Evolutionary conservation across 2,888 invertebrate species (phyloP), one percentile per base, ranked within the genome.

Genomic region (Melieria picta): DNA sequence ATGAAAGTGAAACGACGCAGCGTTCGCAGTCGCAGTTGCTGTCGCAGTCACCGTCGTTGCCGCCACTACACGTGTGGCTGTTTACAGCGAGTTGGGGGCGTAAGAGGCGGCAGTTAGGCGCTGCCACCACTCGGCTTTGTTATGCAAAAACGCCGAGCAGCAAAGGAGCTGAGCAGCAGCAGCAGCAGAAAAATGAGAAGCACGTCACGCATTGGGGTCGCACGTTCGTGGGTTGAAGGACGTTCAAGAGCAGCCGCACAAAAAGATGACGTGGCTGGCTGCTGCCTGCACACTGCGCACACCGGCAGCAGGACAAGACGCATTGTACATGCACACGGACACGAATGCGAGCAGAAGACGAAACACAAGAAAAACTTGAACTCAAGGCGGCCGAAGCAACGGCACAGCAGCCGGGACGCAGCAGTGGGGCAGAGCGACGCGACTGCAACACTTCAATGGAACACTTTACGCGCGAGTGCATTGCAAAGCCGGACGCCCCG

Each of bases 1-100:
- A 73, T 73, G 77, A 77, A 77, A 77, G 77, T 77, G 77, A 77
- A 77, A 77, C 65, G 72, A 64, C 68, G 60, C 67, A 66, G 60
- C 61, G 62, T 71, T 61, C 68, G 60, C 67, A 66, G 60, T 62
- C 58, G 66, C 46, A 13, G 67, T 16, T 5, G 6, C 56, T 11
- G 30, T 30, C 45, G 5, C 52, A 5, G n/a, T n/a, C 63, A 16
- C n/a, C 72, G 65, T 67, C 62, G 68, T 64, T 69, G 43, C 69
- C 57, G 46, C 52, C 9, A 13, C 50, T 45, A 30, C 65, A 30
- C 30, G 30, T 30, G 65, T 63, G 56, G 62, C 47, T 46, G 10
- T 65, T 43, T 48, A 43, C 46, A 56, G 10, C 9, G 45, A 11
- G 66, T 46, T 65, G 9, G 60, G 65, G 9, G 57, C 62, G 57